Percentiles rank a stretch among this genome's conserved stretches.
phyloP scores from a whole-genome alignment of 2,797 vertebrate genomes.

The Brachymystax lenok region DNA sequence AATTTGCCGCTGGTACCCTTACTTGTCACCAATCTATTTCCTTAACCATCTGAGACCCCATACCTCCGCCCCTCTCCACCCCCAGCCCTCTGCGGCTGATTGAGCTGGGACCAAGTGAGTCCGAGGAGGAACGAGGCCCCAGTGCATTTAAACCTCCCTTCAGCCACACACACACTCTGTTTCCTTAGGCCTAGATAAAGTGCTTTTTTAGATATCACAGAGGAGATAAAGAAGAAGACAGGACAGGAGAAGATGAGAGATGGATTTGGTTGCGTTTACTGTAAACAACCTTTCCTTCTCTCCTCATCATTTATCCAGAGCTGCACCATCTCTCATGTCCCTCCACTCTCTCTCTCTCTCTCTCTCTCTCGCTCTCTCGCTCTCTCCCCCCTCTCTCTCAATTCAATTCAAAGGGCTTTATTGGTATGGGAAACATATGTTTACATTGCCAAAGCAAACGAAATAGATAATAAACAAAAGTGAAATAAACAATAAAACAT shows the following conservation, averaged over 20 bases:
- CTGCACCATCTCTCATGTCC: neutral
- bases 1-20: slow-evolving; percentile 6
- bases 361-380: neutral
- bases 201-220: neutral
- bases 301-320: slow-evolving; percentile 1
- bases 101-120: slow-evolving; percentile 21
- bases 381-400: neutral
- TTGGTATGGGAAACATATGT: too few species aligned
- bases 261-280: slow-evolving; percentile 11
- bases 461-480: too few species aligned
- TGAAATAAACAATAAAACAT: too few species aligned
- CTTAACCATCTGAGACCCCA: slow-evolving; percentile 9
- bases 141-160: slow-evolving; percentile 4
- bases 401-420: too few species aligned
- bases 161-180: neutral
- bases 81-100: slow-evolving; percentile 16
- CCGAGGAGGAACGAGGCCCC: slow-evolving; percentile 7
- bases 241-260: neutral
- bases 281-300: neutral
- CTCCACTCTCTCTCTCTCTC: neutral
- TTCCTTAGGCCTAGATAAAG: neutral
- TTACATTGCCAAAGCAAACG: too few species aligned
- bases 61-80: slow-evolving; percentile 5
- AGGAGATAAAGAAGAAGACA: slow-evolving; percentile 12
- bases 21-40: slow-evolving; percentile 12